Percentiles rank a stretch among this genome's conserved stretches.
Evolutionary conservation across 2,797 vertebrate genomes (phyloP).

Genomic region (Agapornis canus): DNA sequence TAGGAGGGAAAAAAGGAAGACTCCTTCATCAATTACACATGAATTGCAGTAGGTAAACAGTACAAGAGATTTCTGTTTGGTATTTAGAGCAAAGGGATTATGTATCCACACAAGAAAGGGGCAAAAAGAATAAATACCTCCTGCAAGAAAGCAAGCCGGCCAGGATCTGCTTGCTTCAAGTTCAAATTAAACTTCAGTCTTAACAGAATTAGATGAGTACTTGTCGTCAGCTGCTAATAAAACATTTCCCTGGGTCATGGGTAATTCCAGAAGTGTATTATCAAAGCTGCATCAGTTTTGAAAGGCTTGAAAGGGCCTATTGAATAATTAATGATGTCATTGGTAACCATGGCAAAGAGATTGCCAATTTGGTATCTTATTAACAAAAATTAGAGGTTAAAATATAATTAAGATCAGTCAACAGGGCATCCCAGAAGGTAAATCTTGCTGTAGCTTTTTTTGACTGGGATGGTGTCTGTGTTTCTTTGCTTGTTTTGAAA

Average conservation of each 20-base stretch:
- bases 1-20: not conserved
- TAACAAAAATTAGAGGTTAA: slow-evolving; percentile 1
- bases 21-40: not conserved
- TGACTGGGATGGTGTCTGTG: not conserved
- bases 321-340: not conserved
- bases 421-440: not conserved
- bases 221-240: slow-evolving; percentile 10
- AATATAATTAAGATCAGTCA: slow-evolving; percentile 5
- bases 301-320: not conserved
- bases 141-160: not conserved
- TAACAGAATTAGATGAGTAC: not conserved
- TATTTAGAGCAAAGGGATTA: not conserved
- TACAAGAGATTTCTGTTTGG: not conserved
- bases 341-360: not conserved
- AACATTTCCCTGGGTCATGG: not conserved
- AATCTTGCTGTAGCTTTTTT: not conserved
- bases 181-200: not conserved
- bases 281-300: not conserved
- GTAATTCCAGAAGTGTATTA: not conserved
- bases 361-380: not conserved
- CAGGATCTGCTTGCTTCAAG: not conserved
- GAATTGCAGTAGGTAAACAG: not conserved
- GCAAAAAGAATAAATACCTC: not conserved
- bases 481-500: not conserved
- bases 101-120: not conserved